These are phyloP conservation scores for Pipistrellus pipistrellus DNA, from an alignment of 2,797 vertebrate species.

Conservation along the genomic window DNA sequence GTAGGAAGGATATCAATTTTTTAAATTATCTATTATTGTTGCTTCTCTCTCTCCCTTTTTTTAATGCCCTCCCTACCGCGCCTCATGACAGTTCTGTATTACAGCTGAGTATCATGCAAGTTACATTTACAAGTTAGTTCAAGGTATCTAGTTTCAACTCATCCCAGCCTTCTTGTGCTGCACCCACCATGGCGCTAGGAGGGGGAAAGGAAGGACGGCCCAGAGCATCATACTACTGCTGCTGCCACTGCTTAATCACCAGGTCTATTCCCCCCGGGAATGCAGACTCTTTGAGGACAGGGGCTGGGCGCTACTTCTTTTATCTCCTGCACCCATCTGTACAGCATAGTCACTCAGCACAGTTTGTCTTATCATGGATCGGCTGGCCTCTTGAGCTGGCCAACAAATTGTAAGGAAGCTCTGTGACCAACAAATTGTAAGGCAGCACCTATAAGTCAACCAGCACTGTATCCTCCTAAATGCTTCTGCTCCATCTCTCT, in stretches of 20 bases:
- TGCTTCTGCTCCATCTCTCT: neutral
- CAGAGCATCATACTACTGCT: neutral
- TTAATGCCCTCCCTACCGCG: accelerated
- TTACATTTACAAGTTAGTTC: neutral
- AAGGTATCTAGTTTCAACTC: neutral
- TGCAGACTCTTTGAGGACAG: neutral
- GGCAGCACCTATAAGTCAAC: neutral
- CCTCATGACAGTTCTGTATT: neutral
- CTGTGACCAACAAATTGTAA: neutral
- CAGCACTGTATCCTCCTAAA: neutral
- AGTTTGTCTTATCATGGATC: neutral
- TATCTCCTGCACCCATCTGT: neutral
- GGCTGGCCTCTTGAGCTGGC: neutral
- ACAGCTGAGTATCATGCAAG: neutral
- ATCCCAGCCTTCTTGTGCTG: neutral
- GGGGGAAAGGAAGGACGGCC: neutral
- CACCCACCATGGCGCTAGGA: neutral
- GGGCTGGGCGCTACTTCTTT: neutral
- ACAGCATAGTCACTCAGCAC: neutral
- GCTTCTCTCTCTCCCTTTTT: neutral
- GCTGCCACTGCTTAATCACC: neutral
- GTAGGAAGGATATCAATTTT: neutral
- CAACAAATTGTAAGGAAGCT: neutral
- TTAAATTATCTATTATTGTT: neutral
- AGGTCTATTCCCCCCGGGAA: neutral